Conservation (phyloP, 2,888 invertebrate genomes). For the Papilio elwesi region DNA sequence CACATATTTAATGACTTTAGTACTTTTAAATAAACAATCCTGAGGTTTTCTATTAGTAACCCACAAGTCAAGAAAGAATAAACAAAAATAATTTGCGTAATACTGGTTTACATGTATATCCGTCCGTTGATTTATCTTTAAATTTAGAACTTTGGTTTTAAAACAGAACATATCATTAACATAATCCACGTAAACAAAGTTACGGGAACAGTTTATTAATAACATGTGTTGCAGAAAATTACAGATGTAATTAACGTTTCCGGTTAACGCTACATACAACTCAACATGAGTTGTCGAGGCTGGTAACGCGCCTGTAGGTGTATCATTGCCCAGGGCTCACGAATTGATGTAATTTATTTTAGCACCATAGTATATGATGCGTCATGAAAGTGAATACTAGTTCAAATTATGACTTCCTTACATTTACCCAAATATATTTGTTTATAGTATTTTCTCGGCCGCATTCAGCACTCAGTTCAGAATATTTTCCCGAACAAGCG, state of each 20-base stretch:
- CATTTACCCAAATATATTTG: neutral
- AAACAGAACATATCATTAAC: neutral
- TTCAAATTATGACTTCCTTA: neutral
- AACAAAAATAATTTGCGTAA: too few relatives aligned
- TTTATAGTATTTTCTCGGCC: too few relatives aligned
- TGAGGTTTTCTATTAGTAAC: too few relatives aligned
- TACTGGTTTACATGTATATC: too few relatives aligned
- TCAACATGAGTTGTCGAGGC: neutral
- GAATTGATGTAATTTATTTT: constrained; percentile 5
- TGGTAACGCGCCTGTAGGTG: neutral
- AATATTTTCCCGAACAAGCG: too few relatives aligned
- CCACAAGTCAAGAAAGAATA: too few relatives aligned
- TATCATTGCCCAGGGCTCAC: constrained; percentile 7
- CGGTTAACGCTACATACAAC: constrained; percentile 43
- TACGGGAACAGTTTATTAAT: neutral
- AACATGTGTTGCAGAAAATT: constrained; percentile 1
- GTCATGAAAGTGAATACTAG: neutral
- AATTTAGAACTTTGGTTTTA: too few relatives aligned
- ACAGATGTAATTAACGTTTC: constrained; percentile 45
- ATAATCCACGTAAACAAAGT: neutral
- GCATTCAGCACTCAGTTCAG: too few relatives aligned
- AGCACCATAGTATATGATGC: neutral
- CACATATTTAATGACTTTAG: too few relatives aligned
- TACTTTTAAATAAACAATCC: too few relatives aligned
- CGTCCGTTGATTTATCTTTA: too few relatives aligned